Evolutionary conservation across 2,888 invertebrate genomes (phyloP), one percentile per base, ranked within the genome.

Genomic region (Linnaemya tessellans): DNA sequence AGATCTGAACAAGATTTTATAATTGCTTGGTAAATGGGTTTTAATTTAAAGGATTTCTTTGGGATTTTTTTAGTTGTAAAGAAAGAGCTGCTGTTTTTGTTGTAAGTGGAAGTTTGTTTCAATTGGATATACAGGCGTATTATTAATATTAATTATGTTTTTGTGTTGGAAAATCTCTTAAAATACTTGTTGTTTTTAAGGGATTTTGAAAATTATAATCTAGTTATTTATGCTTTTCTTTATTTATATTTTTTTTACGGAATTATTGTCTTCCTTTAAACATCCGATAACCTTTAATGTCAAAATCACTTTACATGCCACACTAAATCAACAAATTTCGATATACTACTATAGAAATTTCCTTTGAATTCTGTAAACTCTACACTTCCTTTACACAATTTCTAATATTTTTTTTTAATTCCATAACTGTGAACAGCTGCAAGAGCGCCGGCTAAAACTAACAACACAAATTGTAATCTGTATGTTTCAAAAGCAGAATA

Each of bases 361-460:
- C 60, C 35, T 68, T 25, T 65, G 38, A 38, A 49, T 68, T 22
- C 60, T 78, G 60, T 68, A 8, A 49, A 35, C 68, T 41, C 11
- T 25, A 60, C 60, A 78, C 60, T 68, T 78, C 49, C 78, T 46
- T 78, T 51, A 51, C 25, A 60, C 20, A 60, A 4, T 62, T 70
- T n/a, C 20, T 9, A 18, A 0, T 51, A 20, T 30, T 60, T 49
- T 68, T 35, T 56, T 0, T 65, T 10, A 46, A 60, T 10, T 60
- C 15, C 46, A 11, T 60, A 60, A 43, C 30, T 20, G 22, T 18
- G 46, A 73, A 54, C 51, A 68, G 38, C 13, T 8, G 35, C 38
- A 51, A 54, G 38, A 22, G 11, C 7, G 18, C 51, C 13, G 38
- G 22, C 8, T 38, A 43, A 18, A 43, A 25, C 41, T 43, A 25